Percentiles rank a stretch among this genome's conserved stretches.
These are phyloP conservation scores for Nebria salina DNA, from an alignment of 2,888 invertebrate genomes.

Conservation along the genomic window DNA sequence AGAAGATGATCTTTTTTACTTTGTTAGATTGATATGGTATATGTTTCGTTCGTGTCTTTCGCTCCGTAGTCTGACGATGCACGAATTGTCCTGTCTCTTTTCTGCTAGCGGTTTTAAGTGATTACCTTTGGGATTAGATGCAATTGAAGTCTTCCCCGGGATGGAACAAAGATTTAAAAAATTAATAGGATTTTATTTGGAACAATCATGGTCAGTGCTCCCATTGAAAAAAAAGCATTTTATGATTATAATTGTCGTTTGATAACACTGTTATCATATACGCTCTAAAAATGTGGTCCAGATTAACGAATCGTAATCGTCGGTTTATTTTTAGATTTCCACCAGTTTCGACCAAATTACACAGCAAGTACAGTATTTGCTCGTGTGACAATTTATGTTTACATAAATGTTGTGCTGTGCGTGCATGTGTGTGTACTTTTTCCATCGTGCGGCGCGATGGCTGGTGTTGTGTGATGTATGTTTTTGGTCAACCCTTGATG, in stretches of 20 bases:
- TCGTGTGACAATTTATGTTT: too few species aligned
- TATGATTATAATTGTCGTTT: not conserved
- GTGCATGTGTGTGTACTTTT: not conserved
- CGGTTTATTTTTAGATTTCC: too few species aligned
- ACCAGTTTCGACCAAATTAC: too few species aligned
- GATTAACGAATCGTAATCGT: not conserved
- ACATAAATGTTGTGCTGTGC: too few species aligned
- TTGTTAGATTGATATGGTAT: not conserved
- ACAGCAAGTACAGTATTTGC: too few species aligned
- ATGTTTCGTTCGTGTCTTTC: not conserved
- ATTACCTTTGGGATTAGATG: constrained; percentile 24
- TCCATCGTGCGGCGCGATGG: not conserved
- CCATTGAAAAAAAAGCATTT: not conserved
- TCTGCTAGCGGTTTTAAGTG: constrained; percentile 32
- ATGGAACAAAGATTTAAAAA: not conserved
- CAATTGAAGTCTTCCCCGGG: constrained; percentile 19
- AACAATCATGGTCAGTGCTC: not conserved
- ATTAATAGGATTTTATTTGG: constrained; percentile 3
- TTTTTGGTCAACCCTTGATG: constrained; percentile 9
- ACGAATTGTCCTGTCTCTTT: not conserved
- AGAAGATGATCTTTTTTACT: not conserved
- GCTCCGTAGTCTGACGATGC: not conserved
- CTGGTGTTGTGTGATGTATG: constrained; percentile 9
- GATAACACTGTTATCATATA: not conserved
- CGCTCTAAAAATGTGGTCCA: not conserved